Base-by-base conservation (phyloP, 1,140 invertebrate genomes). In the Pollicipes pollicipes region DNA sequence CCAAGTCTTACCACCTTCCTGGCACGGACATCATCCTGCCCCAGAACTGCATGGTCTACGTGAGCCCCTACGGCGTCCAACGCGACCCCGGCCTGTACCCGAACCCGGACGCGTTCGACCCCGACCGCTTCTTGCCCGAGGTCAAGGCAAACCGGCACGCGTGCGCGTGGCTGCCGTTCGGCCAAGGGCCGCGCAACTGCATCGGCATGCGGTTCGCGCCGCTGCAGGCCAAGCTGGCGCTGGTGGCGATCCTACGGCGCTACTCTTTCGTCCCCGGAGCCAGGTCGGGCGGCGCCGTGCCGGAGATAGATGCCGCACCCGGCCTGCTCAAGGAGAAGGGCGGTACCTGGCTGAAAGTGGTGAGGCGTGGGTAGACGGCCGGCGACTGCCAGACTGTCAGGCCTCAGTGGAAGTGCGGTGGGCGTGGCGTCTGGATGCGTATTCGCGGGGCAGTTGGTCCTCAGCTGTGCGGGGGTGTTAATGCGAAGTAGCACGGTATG, bases 161-260 rank as follows among this genome's bases (percentile, higher is more conserved):
- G 0, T 82, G 81, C 73, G 75, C 81, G 1, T 88, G 80, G 74
- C 72, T 85, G 67, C 82, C 85, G 0, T 86, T 86, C 75, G 84
- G 85, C 29, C 73, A 76, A 30, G 85, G 85, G 30, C 84, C 83
- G 0, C 77, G 84, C 72, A 82, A 82, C 74, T 85, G 84, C 73
- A 80, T 85, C 45, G 84, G 83, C 74, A 80, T 81, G 79, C 75
- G 80, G 70, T 77, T 82, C 69, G 81, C 81, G 4, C 69, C 76
- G 16, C 70, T 78, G 70, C 77, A 79, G 71, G 70, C 77, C 30
- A 77, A 75, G 37, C 64, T 78, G 32, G 73, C 70, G 6, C 28
- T 75, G 71, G 69, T 69, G 69, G 69, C 68, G 45, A 26, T 69
- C 26, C 68, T 69, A 1, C n/a, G 27, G 68, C 24, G n/a, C 26